Percentiles rank a stretch among this genome's conserved stretches.
These are phyloP conservation scores for Trematomus loennbergii DNA, from an alignment of 2,113 vertebrate genomes.

Conservation along the genomic window DNA sequence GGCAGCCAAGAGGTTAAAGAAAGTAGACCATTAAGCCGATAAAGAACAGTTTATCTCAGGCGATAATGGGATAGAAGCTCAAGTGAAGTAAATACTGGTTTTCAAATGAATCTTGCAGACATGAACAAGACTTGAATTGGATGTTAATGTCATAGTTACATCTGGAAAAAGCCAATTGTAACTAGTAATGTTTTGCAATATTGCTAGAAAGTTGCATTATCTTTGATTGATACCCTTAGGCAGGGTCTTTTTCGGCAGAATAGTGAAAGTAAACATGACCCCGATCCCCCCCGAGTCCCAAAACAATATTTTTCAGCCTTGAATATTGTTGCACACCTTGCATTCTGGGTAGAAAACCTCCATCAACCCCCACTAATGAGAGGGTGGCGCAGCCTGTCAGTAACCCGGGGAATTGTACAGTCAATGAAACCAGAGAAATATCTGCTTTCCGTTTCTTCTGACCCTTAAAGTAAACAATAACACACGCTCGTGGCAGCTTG, in stretches of 20 bases:
- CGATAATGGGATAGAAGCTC: too few relatives aligned
- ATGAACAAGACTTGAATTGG: not conserved
- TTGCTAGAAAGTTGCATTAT: too few relatives aligned
- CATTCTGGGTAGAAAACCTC: not conserved
- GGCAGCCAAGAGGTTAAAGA: not conserved
- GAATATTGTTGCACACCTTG: not conserved
- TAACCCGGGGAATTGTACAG: too few relatives aligned
- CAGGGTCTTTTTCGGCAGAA: not conserved
- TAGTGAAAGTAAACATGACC: not conserved
- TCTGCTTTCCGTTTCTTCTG: too few relatives aligned
- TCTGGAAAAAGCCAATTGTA: too few relatives aligned
- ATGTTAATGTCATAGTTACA: not conserved
- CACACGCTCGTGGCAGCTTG: too few relatives aligned
- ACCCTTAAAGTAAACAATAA: too few relatives aligned
- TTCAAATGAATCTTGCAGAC: too few relatives aligned
- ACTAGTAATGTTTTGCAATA: too few relatives aligned
- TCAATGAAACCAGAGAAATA: not conserved
- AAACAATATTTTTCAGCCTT: too few relatives aligned
- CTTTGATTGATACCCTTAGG: not conserved
- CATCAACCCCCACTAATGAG: not conserved
- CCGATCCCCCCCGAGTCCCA: not conserved
- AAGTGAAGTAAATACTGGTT: too few relatives aligned
- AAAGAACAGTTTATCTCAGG: not conserved
- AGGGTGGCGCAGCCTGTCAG: not conserved
- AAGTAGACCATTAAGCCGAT: not conserved